Conservation (phyloP, 2,797 vertebrate genomes). For the Acanthis flammea region DNA sequence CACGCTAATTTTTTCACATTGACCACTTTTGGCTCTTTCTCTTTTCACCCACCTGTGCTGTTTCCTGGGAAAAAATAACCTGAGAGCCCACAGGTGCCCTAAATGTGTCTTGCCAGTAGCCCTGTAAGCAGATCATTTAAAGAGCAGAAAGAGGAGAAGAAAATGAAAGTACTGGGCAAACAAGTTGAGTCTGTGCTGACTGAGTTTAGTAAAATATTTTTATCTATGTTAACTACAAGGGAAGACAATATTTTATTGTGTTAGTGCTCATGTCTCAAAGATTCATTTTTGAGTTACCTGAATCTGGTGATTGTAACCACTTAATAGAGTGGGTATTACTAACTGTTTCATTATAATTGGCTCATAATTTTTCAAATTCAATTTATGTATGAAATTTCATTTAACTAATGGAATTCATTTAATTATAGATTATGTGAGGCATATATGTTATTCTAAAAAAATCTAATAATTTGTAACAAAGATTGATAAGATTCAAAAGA, state of each 20-base stretch:
- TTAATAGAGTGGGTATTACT: neutral
- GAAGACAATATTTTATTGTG: neutral
- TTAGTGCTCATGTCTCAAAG: neutral
- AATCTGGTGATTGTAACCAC: neutral
- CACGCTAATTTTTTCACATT: neutral
- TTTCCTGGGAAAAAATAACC: neutral
- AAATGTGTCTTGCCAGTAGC: neutral
- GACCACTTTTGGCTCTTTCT: neutral
- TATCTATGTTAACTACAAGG: neutral
- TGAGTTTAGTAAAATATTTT: neutral
- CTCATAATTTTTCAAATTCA: neutral
- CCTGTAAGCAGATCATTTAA: neutral
- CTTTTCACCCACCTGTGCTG: neutral
- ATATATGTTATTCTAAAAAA: neutral
- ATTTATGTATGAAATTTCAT: conserved; percentile 13
- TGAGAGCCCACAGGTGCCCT: neutral
- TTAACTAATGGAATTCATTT: conserved; percentile 44
- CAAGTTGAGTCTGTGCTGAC: neutral
- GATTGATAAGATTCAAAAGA: neutral
- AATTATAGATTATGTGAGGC: neutral
- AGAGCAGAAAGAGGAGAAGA: neutral
- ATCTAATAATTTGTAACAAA: neutral
- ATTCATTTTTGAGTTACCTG: neutral
- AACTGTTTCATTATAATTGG: neutral
- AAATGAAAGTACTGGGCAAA: neutral